Evolutionary conservation across 2,113 vertebrate species (phyloP).

Genomic region (Austrofundulus limnaeus): DNA sequence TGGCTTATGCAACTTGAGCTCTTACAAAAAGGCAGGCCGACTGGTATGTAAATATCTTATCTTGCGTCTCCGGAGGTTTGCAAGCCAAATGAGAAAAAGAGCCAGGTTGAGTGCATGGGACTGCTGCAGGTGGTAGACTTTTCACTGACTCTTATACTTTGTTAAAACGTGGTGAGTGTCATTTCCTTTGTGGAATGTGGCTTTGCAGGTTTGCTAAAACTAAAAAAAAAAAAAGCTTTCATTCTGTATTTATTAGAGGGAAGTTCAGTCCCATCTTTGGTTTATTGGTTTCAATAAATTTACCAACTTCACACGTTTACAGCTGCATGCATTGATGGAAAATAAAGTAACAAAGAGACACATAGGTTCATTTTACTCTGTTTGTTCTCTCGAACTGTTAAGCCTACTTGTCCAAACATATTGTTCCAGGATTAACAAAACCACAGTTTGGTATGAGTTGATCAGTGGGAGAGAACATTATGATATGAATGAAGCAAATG

Average conservation of each 20-base stretch:
- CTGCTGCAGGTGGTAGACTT: constrained; percentile 35
- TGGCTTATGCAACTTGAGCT: constrained; percentile 47
- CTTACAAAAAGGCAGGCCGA: constrained; percentile 35
- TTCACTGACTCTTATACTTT: constrained; percentile 30
- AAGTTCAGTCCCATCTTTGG: constrained; percentile 26
- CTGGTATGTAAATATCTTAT: constrained; percentile 69
- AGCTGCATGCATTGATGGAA: neutral
- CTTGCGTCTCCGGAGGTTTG: constrained; percentile 59
- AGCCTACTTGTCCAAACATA: constrained; percentile 22
- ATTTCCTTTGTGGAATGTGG: constrained; percentile 42
- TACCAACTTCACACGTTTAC: neutral
- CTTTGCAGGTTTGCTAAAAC: constrained; percentile 31
- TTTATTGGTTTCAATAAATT: constrained; percentile 1
- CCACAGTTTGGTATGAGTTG: neutral
- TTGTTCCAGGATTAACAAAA: constrained; percentile 11
- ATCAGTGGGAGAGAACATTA: constrained; percentile 8
- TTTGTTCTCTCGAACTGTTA: neutral
- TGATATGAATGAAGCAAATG: constrained; percentile 5
- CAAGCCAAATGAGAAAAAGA: constrained; percentile 65
- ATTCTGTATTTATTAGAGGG: neutral
- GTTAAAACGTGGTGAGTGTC: constrained; percentile 15
- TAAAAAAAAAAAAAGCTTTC: constrained; percentile 3
- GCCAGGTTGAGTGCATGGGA: constrained; percentile 11
- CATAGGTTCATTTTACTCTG: constrained; percentile 8
- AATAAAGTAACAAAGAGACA: too few relatives aligned